Percentiles rank a stretch among this genome's conserved stretches.
Evolutionary conservation across 2,113 vertebrate genomes (phyloP).

Genomic region (cattle (Bos taurus)): DNA sequence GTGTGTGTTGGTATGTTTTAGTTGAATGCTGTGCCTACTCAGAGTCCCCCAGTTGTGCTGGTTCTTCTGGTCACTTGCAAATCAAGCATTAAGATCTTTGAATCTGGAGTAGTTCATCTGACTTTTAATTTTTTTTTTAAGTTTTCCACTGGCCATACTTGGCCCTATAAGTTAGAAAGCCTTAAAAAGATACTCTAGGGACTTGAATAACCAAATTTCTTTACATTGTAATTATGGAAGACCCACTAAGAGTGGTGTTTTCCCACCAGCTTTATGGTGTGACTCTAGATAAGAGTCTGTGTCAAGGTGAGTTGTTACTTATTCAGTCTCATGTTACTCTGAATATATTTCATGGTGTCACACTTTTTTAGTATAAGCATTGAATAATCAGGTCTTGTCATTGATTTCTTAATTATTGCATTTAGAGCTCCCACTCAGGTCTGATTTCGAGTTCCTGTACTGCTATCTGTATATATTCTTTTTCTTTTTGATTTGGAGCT

Average conservation of each 20-base stretch:
- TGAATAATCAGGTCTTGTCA: background rate
- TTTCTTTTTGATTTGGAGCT: background rate
- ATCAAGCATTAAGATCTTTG: background rate
- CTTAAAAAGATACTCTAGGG: background rate
- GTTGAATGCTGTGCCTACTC: background rate
- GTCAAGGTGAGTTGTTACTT: background rate
- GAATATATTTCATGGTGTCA: background rate
- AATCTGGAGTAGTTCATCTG: background rate
- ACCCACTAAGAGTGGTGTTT: background rate
- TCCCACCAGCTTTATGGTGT: background rate
- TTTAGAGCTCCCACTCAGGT: background rate
- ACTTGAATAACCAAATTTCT: background rate
- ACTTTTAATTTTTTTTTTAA: background rate
- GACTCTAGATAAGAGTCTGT: background rate
- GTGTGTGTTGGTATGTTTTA: background rate
- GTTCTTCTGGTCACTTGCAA: background rate
- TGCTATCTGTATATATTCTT: background rate
- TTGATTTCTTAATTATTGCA: background rate
- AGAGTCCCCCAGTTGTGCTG: background rate
- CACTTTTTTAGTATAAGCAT: background rate
- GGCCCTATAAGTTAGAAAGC: background rate
- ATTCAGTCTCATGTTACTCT: background rate
- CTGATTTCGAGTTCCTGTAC: slow-evolving; percentile 13
- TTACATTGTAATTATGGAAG: background rate
- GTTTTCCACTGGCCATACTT: background rate